phyloP scores from a whole-genome alignment of 2,797 vertebrate genomes.

The Cyclopterus lumpus region DNA sequence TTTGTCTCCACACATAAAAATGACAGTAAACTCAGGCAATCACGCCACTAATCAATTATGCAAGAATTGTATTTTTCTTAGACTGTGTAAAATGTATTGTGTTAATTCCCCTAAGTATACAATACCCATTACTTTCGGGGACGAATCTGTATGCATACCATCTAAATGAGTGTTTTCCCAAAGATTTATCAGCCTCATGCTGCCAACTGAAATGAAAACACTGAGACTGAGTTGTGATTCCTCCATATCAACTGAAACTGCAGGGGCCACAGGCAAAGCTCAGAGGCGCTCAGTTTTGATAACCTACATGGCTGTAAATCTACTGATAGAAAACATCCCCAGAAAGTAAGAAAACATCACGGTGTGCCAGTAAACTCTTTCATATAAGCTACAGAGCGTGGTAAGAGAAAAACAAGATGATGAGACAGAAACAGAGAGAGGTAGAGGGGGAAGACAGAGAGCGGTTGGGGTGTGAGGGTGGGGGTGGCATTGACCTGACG shows the following conservation, averaged over 20 bases:
- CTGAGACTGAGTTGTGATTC: slow-evolving; percentile 62
- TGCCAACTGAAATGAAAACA: slow-evolving; percentile 71
- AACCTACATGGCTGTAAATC: slow-evolving; percentile 64
- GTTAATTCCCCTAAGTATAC: slow-evolving; percentile 82
- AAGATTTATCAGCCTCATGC: slow-evolving; percentile 69
- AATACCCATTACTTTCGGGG: slow-evolving; percentile 69
- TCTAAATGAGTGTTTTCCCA: slow-evolving; percentile 72
- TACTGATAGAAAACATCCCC: slow-evolving; percentile 62
- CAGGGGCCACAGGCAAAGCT: slow-evolving; percentile 70
- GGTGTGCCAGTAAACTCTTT: slow-evolving; percentile 42
- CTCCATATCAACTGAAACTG: slow-evolving; percentile 63
- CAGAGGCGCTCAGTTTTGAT: slow-evolving; percentile 58
- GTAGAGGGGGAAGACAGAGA: slow-evolving; percentile 1
- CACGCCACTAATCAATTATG: slow-evolving; percentile 85
- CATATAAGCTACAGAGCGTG: slow-evolving; percentile 13
- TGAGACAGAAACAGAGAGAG: slow-evolving; percentile 28
- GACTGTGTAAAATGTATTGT: slow-evolving; percentile 80
- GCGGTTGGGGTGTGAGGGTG: slow-evolving; percentile 24
- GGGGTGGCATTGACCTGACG: slow-evolving; percentile 71
- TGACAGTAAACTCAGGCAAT: slow-evolving; percentile 86
- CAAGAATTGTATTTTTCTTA: slow-evolving; percentile 85
- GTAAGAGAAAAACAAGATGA: slow-evolving; percentile 39
- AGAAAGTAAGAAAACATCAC: slow-evolving; percentile 55
- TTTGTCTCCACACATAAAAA: slow-evolving; percentile 82
- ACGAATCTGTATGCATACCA: slow-evolving; percentile 41